These are phyloP conservation scores for Capitella teleta DNA, from an alignment of 1,140 invertebrate species.

Conservation along the genomic window DNA sequence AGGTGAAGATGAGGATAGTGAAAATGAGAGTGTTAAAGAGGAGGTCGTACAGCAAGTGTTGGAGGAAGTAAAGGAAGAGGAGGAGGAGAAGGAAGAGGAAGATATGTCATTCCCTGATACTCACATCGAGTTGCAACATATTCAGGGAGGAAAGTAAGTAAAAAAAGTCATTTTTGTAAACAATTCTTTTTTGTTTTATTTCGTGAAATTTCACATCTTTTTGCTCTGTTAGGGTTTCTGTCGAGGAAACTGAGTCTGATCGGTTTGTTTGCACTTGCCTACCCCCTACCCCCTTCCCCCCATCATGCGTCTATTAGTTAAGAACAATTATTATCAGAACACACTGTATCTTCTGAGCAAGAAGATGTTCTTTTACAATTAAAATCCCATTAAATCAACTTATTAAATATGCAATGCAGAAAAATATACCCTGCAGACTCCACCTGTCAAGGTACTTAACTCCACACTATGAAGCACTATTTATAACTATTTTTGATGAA, in stretches of 20 bases:
- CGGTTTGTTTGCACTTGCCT: no score
- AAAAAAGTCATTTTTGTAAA: slow-evolving; percentile 6
- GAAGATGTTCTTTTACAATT: no score
- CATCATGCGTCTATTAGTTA: no score
- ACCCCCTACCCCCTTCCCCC: no score
- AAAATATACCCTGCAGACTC: no score
- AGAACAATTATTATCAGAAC: background rate
- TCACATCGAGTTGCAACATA: slow-evolving; percentile 39
- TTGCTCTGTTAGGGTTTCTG: background rate
- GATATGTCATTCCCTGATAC: slow-evolving; percentile 47
- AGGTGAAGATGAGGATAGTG: slow-evolving; percentile 4
- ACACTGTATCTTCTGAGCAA: no score
- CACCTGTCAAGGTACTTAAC: no score
- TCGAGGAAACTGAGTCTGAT: background rate
- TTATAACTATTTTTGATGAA: no score
- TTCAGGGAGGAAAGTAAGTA: slow-evolving; percentile 41
- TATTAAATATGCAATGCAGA: no score
- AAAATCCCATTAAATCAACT: no score
- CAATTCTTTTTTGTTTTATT: background rate
- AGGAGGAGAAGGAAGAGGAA: slow-evolving; percentile 34
- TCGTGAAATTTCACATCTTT: background rate
- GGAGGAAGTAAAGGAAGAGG: slow-evolving; percentile 34
- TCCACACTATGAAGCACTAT: no score
- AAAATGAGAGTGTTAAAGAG: slow-evolving; percentile 18
- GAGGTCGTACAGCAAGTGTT: slow-evolving; percentile 29